phyloP scores from a whole-genome alignment of 2,113 vertebrate genomes.

The Oreocharis arfaki region DNA sequence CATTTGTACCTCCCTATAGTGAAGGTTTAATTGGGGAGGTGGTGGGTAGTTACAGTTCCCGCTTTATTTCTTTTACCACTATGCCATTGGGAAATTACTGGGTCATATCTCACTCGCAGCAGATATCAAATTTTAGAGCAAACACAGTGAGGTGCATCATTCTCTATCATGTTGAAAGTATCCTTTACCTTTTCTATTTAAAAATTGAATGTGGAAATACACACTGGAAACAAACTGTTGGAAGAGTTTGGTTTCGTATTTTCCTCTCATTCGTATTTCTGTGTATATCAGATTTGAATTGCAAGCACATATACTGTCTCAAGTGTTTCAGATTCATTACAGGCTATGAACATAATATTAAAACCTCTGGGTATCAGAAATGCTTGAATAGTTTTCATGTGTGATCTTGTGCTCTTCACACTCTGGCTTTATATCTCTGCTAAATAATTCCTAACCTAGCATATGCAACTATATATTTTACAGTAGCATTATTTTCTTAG shows the following conservation, averaged over 20 bases:
- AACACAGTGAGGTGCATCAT: neutral
- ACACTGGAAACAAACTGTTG: neutral
- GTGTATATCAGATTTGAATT: neutral
- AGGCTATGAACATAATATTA: neutral
- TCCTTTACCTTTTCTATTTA: neutral
- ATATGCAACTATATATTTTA: slow-evolving; percentile 1
- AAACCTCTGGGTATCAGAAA: slow-evolving; percentile 16
- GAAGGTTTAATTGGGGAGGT: neutral
- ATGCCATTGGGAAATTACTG: neutral
- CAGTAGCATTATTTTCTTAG: neutral
- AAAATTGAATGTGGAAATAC: neutral
- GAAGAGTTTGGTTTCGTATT: neutral
- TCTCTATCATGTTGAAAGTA: neutral
- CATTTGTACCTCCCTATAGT: neutral
- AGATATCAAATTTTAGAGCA: neutral
- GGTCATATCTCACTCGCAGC: neutral
- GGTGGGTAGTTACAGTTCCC: neutral
- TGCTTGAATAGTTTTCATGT: slow-evolving; percentile 19
- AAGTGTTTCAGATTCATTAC: neutral
- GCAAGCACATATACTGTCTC: neutral
- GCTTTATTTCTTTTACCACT: neutral
- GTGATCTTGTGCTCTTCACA: neutral
- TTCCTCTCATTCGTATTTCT: neutral
- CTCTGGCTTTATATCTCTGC: slow-evolving; percentile 6
- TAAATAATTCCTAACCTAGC: slow-evolving; percentile 45